These are phyloP conservation scores for Chlamydotis undulata DNA, from an alignment of 2,113 vertebrate species.

Conservation along the genomic window DNA sequence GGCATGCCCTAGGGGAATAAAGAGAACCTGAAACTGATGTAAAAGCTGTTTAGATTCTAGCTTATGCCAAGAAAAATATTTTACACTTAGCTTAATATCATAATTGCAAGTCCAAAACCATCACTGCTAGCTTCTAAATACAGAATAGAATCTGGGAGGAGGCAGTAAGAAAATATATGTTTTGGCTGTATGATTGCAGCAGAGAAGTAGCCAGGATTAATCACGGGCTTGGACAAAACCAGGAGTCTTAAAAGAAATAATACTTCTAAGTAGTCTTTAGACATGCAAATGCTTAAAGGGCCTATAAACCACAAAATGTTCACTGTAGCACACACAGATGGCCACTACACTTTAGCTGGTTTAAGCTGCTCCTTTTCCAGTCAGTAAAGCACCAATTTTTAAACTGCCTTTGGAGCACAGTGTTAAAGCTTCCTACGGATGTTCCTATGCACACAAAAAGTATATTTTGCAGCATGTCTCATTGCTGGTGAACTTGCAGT, in stretches of 20 bases:
- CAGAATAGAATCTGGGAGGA: conserved; percentile 65
- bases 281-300: neutral
- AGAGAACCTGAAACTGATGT: conserved; percentile 27
- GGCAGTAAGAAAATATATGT: conserved; percentile 61
- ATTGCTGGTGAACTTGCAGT: neutral
- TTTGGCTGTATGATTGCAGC: conserved; percentile 60
- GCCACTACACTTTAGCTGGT: neutral
- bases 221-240: conserved; percentile 43
- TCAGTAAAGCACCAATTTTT: neutral
- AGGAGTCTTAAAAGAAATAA: conserved; percentile 19
- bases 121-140: conserved; percentile 65
- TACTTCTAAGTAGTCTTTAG: conserved; percentile 9
- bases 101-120: conserved; percentile 55
- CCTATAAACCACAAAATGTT: neutral
- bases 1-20: neutral
- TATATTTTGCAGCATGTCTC: neutral
- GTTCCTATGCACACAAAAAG: neutral
- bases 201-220: conserved; percentile 26
- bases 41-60: conserved; percentile 45
- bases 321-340: neutral
- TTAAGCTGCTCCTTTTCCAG: neutral
- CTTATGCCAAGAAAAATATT: conserved; percentile 57
- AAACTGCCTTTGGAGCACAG: neutral
- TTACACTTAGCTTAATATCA: conserved; percentile 53
- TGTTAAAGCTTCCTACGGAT: neutral